Conservation (phyloP, 37 sponge, comb jelly and placozoan species). For the Bolinopsis microptera region DNA sequence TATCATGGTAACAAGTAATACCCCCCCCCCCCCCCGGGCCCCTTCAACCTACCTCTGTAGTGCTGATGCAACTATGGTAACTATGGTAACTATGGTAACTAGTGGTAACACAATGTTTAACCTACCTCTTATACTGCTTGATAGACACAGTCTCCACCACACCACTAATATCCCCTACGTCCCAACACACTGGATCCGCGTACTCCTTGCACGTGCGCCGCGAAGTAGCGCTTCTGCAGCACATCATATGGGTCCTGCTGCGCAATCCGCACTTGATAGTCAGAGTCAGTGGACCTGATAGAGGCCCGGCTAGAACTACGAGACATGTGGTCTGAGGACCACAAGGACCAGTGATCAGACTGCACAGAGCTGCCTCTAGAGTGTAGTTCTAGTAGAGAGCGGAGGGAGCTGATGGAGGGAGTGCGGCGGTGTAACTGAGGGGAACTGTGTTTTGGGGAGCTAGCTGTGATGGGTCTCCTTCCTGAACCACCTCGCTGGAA, state of each 20-base stretch:
- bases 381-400: background rate
- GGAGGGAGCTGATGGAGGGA: conserved; percentile 5
- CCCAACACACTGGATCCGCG: background rate
- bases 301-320: background rate
- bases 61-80: too few relatives aligned
- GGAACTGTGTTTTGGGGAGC: background rate
- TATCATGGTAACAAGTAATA: too few relatives aligned
- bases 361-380: background rate
- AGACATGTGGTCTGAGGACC: background rate
- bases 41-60: too few relatives aligned
- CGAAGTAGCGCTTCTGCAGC: conserved; percentile 16
- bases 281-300: background rate
- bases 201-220: background rate
- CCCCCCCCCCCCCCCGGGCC: too few relatives aligned
- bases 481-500: background rate
- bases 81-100: too few relatives aligned
- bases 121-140: background rate
- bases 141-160: background rate
- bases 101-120: too few relatives aligned
- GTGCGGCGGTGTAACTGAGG: background rate
- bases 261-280: background rate
- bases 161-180: background rate
- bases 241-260: background rate
- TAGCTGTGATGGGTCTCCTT: background rate
- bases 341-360: background rate